A percentile compares a stretch with the other conserved stretches of the same genome.
Evolutionary conservation across 2,113 vertebrate genomes (phyloP).

Genomic region (Malurus cyaneus): DNA sequence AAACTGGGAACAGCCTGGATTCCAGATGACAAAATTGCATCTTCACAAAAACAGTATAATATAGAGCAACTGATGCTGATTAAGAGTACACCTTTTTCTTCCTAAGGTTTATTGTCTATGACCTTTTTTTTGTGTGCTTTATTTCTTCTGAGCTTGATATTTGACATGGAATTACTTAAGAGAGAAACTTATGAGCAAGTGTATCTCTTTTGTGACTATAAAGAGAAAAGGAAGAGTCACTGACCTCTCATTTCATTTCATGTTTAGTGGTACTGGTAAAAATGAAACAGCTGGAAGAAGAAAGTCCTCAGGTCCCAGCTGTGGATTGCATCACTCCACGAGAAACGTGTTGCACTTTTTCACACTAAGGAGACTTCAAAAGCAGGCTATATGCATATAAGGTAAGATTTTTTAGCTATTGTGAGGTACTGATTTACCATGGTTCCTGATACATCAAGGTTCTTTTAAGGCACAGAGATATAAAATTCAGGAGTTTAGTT

Average conservation of each 20-base stretch:
- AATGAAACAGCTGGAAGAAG: background rate
- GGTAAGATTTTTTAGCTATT: background rate
- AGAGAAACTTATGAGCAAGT: background rate
- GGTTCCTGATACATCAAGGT: background rate
- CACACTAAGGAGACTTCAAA: background rate
- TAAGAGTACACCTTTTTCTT: background rate
- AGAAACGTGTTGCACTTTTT: background rate
- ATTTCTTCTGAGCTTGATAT: background rate
- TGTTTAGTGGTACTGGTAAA: background rate
- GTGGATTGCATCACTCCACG: background rate
- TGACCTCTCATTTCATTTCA: background rate
- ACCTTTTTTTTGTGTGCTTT: background rate
- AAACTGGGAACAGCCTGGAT: background rate
- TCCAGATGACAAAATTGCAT: background rate
- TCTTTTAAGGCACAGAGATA: background rate
- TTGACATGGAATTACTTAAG: background rate
- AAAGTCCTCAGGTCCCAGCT: background rate
- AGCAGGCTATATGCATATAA: background rate
- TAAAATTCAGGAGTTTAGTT: accelerated
- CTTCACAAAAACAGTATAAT: background rate
- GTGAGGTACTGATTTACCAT: background rate
- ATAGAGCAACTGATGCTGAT: background rate
- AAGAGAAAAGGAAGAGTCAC: background rate
- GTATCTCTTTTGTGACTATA: background rate
- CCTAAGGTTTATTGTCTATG: background rate